Evolutionary conservation across 1,140 invertebrate genomes (phyloP), one percentile per base, ranked within the genome.

Genomic region (Brachionus plicatilis): DNA sequence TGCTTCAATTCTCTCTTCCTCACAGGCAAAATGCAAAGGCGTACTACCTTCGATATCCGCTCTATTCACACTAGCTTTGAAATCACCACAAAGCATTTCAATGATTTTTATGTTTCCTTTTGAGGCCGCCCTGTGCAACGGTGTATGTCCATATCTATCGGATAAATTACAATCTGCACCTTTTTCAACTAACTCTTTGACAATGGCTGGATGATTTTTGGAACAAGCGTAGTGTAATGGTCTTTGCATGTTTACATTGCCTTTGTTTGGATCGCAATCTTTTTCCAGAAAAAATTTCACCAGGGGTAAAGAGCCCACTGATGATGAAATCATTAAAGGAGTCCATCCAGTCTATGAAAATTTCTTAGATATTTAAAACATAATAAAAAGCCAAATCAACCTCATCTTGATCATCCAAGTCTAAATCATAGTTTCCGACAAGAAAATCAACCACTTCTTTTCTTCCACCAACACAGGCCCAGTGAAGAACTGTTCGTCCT

Each of bases 61-160:
- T 65, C 20, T 45, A 17, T 82, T 17, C 9, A 82, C 43, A 50
- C 7, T 65, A 37, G 79, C 53, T 24, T 82, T 68, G 43, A 65
- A 65, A 20, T 94, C 95, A 87, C 92, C 93, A 14, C 99, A 91
- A 60, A 98, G 94, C 60, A 99, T 91, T 87, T 97, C 95, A 86
- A 99, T 99, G 86, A 99, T 99, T 89, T 98, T 98, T 56, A 99
- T 96, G 90, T 98, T 99, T 43, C 97, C 98, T 37, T 96, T 97
- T 41, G 96, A 98, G 33, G 97, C 97, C 65, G 98, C 98, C 27
- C 60, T 91, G 88, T 95, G 97, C 4, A 99, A 91, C 2, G 98
- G 97, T 0, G 98, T 99, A 88, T 99, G 99, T 9, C 79, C 79
- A 65, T 82, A 82, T 12, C 53, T 27, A 82, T 82, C 79, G 5